Evolutionary conservation across 2,888 invertebrate genomes (phyloP), one percentile per base, ranked within the genome.

Genomic region (Synanthedon myopaeformis): DNA sequence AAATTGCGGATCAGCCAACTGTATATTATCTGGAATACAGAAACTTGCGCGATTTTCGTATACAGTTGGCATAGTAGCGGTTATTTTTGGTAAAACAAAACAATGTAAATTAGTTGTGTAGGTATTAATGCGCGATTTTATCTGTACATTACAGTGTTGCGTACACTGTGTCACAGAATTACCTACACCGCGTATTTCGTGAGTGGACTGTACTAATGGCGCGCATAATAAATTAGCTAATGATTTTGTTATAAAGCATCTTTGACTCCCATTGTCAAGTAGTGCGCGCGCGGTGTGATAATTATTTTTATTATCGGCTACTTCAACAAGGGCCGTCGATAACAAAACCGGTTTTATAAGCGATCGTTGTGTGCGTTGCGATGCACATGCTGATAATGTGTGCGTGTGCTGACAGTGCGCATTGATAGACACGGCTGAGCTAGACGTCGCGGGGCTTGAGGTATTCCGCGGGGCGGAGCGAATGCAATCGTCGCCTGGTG

Each of bases 71-170:
- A 53, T 41, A 0, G 52, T 49, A 19, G 57, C 52, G 23, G 53
- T 55, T n/a, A 55, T 57, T 28, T 55, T 14, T 23, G 50, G 41
- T 28, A 55, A 48, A 12, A 57, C 41, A 14, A 57, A 54, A 57
- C 55, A 57, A 19, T 53, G 41, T 12, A 54, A 28, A 23, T 48
- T 13, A n/a, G 51, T 48, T 5, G 11, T 54, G 45, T 19, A 54
- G 41, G 51, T 19, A 48, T 17, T 51, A 42, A 19, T 28, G 42
- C 14, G 41, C 14, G 51, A 54, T 14, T 51, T 54, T 48, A 54
- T 45, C 42, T 41, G 14, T 45, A 54, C 23, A 10, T 45, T 17
- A 54, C 54, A 54, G 12, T 17, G 42, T 19, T 42, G 13, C 13
- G 49, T 49, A 49, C 49, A 49, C 17, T 17, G 17, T 17, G 17